Conservation (phyloP, 2,113 vertebrate species). For the Petroica traversi region DNA sequence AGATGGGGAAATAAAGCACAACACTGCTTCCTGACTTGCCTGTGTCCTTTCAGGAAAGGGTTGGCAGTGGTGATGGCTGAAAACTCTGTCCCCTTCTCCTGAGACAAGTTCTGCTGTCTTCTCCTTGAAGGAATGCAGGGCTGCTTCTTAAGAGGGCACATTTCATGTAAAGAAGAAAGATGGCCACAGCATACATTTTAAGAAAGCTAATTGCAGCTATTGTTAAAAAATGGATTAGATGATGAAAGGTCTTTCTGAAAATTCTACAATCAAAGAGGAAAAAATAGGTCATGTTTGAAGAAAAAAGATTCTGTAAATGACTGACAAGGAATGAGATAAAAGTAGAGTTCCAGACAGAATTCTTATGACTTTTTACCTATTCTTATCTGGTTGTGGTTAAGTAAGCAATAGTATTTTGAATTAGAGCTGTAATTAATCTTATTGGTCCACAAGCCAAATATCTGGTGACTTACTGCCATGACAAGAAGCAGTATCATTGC, state of each 20-base stretch:
- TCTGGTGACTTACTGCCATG: background rate
- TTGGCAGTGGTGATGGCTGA: background rate
- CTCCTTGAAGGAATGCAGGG: background rate
- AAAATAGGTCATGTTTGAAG: background rate
- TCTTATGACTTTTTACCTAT: background rate
- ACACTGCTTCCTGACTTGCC: fast-evolving
- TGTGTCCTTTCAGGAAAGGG: background rate
- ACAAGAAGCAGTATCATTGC: background rate
- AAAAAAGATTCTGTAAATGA: background rate
- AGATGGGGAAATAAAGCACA: background rate
- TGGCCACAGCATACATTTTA: background rate
- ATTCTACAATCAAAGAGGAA: background rate
- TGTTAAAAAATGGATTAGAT: background rate
- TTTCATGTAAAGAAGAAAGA: background rate
- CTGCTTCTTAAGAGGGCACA: background rate
- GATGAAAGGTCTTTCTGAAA: constrained; percentile 6
- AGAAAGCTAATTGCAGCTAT: background rate
- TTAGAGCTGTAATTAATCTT: background rate
- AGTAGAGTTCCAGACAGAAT: background rate
- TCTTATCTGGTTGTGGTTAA: background rate
- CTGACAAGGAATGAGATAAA: background rate
- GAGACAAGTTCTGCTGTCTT: background rate
- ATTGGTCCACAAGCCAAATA: background rate
- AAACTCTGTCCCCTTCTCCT: background rate
- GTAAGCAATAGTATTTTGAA: background rate